Base-by-base conservation (phyloP, 2,888 invertebrate genomes). In the Sinhomidia bicolor region DNA sequence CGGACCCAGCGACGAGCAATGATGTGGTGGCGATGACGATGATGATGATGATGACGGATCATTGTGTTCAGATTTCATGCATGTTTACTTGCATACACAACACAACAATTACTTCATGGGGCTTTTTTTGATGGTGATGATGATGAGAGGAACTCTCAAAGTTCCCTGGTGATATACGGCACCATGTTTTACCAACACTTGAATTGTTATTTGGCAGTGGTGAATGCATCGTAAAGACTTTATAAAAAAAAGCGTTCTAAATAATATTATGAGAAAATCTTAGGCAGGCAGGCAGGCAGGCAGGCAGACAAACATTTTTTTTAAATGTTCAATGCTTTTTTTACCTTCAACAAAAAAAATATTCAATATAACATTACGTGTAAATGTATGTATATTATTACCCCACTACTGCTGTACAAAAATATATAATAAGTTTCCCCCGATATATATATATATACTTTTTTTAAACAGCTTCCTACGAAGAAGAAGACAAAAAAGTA, bases 21-120 rank as follows among this genome's bases (percentile, higher is more conserved):
- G n/a, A 10, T 3, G 47, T 47, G 7, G n/a, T 60, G 17, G 54
- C n/a, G n/a, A n/a, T n/a, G n/a, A n/a, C n/a, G n/a, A n/a, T 44
- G 47, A 68, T 82, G 51, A 60, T 76, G 65, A 17, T 68, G 57
- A 81, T 85, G 89, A 81, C 60, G 84, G 89, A 89, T 85, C 85
- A 89, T 89, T 85, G 89, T 89, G 76, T 84, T 88, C 88, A 84
- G 41, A 83, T 84, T 88, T 88, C 71, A 88, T 79, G 88, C 84
- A 51, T 88, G 47, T 84, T 88, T 79, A 84, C 84, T 29, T 26
- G 65, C 14, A 80, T 79, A 84, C 78, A 78, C 62, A 62, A 32
- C n/a, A n/a, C n/a, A 60, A 60, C 41, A 79, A 57, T 57, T 20
- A 60, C 79, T 57, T 79, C 36, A 60, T 79, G 81, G n/a, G 36